These are phyloP conservation scores for Motacilla alba DNA, from an alignment of 2,113 vertebrate species.

Conservation along the genomic window DNA sequence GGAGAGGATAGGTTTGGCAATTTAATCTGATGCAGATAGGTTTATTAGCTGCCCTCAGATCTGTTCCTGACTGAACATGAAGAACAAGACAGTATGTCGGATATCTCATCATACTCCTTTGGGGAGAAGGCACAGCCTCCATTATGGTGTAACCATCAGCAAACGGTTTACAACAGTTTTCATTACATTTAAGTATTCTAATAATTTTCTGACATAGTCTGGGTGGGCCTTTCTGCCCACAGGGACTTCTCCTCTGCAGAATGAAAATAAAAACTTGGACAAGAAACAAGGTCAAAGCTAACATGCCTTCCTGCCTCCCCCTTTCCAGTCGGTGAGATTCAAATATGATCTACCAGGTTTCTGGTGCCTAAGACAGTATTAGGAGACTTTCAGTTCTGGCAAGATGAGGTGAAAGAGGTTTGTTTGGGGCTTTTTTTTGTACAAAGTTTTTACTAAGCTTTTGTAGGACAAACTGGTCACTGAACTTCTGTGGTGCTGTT, in stretches of 20 bases:
- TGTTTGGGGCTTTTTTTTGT: background rate
- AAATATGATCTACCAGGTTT: background rate
- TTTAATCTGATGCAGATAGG: constrained; percentile 43
- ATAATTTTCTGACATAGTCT: background rate
- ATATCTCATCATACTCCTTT: background rate
- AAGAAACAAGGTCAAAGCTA: background rate
- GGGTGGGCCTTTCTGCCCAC: background rate
- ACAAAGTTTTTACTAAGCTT: background rate
- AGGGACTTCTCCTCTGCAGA: background rate
- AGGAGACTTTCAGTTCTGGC: background rate
- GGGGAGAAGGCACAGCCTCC: background rate
- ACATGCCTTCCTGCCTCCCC: background rate
- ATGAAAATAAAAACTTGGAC: background rate
- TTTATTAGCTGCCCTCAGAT: constrained; percentile 46
- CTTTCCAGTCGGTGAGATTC: background rate
- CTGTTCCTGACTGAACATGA: background rate
- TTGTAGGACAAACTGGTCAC: background rate
- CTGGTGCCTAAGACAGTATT: background rate
- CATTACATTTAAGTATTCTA: constrained; percentile 48
- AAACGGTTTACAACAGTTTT: constrained; percentile 63
- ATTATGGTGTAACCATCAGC: constrained; percentile 3
- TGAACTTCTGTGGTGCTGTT: background rate
- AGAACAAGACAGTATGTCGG: background rate
- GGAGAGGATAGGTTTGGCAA: background rate
- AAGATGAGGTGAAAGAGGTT: background rate